phyloP scores from a whole-genome alignment of 2,797 vertebrate species.

The Glyptemys insculpta region DNA sequence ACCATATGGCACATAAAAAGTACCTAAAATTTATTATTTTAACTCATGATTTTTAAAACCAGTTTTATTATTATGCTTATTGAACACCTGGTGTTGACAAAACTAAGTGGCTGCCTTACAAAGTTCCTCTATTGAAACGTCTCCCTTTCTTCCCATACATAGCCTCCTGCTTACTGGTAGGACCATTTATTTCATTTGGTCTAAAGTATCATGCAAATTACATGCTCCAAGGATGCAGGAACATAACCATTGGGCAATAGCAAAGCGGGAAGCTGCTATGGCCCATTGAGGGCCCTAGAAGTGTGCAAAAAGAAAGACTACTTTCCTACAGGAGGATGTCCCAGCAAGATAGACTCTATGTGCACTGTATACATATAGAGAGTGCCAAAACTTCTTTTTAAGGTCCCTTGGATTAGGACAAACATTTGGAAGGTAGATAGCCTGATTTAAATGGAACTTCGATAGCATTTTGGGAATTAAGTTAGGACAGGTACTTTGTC shows the following conservation, averaged over 20 bases:
- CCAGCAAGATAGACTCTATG: not conserved
- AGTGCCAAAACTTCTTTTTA: not conserved
- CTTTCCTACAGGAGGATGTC: not conserved
- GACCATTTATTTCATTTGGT: not conserved
- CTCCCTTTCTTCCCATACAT: not conserved
- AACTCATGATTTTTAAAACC: not conserved
- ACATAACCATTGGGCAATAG: not conserved
- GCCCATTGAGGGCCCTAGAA: not conserved
- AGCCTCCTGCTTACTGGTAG: not conserved
- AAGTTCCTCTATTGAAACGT: not conserved
- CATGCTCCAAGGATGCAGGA: not conserved
- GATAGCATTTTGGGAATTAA: not conserved
- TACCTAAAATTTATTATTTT: not conserved
- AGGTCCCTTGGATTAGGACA: not conserved
- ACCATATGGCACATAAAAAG: not conserved
- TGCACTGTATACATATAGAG: not conserved
- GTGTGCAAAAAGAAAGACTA: not conserved
- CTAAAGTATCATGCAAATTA: not conserved
- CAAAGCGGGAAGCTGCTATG: not conserved
- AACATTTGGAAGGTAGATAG: not conserved
- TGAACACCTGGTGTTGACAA: not conserved
- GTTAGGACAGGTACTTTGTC: not conserved
- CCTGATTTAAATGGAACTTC: not conserved
- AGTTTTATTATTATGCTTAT: not conserved
- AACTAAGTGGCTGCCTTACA: not conserved